Evolutionary conservation across 1,140 invertebrate genomes (phyloP).

Genomic region (Zophobas morio): DNA sequence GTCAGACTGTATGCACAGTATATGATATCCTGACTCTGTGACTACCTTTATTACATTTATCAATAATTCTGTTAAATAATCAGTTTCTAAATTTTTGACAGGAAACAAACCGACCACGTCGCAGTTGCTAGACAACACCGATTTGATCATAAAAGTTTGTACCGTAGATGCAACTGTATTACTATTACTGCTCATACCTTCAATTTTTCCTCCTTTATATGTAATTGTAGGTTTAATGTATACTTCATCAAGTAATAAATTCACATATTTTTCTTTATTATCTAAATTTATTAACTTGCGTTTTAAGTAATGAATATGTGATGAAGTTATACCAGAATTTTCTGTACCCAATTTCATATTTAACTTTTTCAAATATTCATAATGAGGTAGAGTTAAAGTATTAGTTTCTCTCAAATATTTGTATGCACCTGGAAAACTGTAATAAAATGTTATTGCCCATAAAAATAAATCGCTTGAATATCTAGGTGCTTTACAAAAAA

Average conservation of each 20-base stretch:
- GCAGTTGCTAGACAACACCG: not conserved
- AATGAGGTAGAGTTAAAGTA: not conserved
- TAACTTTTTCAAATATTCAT: not conserved
- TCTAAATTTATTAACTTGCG: not conserved
- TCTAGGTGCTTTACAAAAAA: not conserved
- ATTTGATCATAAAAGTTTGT: not conserved
- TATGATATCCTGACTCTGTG: not conserved
- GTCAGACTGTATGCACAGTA: not conserved
- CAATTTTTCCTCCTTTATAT: not conserved
- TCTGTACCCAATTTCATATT: not conserved
- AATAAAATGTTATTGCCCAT: not conserved
- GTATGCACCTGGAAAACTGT: not conserved
- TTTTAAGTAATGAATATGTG: not conserved
- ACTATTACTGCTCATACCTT: not conserved
- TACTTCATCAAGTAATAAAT: not conserved
- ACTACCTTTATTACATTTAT: not conserved
- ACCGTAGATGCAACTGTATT: not conserved
- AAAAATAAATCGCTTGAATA: not conserved
- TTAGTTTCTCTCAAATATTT: not conserved
- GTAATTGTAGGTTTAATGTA: not conserved
- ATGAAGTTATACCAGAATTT: not conserved
- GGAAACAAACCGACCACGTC: not conserved
- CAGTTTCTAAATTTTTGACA: not conserved
- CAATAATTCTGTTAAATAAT: not conserved
- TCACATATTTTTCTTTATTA: not conserved